Conservation (phyloP, 2,888 invertebrate genomes). For the Troides helena region DNA sequence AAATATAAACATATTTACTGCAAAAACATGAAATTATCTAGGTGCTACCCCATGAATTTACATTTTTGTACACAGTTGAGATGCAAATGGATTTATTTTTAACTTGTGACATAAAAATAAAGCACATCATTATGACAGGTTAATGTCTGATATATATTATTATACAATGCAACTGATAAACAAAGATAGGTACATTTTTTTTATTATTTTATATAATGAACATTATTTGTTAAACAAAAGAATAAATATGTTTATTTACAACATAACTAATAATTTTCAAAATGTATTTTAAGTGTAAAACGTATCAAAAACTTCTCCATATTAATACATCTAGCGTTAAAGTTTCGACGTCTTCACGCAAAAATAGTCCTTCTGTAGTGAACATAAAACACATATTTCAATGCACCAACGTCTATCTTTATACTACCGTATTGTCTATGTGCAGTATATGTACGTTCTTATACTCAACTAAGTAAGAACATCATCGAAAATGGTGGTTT, state of each 20-base stretch:
- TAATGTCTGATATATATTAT: slow-evolving; percentile 18
- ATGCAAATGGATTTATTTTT: background rate
- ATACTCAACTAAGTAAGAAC: slow-evolving; percentile 53
- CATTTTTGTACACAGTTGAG: background rate
- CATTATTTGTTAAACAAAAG: background rate
- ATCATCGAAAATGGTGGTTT: slow-evolving; percentile 38
- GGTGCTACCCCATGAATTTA: background rate
- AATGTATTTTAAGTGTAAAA: slow-evolving; percentile 27
- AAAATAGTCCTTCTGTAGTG: slow-evolving; percentile 51
- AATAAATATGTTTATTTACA: background rate
- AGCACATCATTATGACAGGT: slow-evolving; percentile 11
- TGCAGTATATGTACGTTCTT: slow-evolving; percentile 51
- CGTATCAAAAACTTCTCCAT: slow-evolving; percentile 49
- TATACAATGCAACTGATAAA: slow-evolving; percentile 18
- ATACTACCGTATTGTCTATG: slow-evolving; percentile 51
- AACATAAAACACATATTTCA: slow-evolving; percentile 49
- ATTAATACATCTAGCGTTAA: slow-evolving; percentile 50
- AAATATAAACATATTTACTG: background rate
- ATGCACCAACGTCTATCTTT: slow-evolving; percentile 39
- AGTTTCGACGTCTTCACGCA: slow-evolving; percentile 36
- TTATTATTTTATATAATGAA: background rate
- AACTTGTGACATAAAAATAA: slow-evolving; percentile 1
- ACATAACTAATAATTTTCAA: background rate
- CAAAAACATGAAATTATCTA: background rate
- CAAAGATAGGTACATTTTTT: slow-evolving; percentile 1